Conservation (phyloP, 2,113 vertebrate species). For the Phaetusa simplex region DNA sequence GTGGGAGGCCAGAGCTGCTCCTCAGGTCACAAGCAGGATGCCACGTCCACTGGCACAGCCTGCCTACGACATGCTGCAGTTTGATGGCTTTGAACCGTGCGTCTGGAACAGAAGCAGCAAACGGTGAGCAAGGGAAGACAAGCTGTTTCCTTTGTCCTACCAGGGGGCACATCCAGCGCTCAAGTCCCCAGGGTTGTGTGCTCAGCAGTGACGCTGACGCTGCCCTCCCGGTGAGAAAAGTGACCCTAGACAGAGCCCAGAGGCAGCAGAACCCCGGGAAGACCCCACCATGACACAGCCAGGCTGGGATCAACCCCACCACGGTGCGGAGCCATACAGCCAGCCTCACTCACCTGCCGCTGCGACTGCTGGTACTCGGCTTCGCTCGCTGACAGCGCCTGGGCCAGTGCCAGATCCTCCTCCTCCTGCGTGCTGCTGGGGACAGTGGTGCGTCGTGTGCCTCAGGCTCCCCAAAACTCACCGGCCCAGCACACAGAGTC, state of each 20-base stretch:
- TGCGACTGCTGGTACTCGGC: constrained; percentile 88
- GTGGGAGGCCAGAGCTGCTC: neutral
- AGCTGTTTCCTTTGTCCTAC: neutral
- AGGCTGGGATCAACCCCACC: neutral
- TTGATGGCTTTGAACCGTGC: constrained; percentile 68
- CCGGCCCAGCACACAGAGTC: neutral
- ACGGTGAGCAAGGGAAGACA: neutral
- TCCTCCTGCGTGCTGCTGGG: constrained; percentile 88
- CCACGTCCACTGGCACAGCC: neutral
- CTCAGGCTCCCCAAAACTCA: neutral
- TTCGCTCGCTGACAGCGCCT: constrained; percentile 92
- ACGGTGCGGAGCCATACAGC: fast-evolving
- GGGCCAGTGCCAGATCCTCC: constrained; percentile 92
- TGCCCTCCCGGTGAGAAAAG: neutral
- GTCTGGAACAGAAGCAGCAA: constrained; percentile 51
- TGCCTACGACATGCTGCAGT: constrained; percentile 75
- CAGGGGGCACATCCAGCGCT: neutral
- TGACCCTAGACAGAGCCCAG: neutral
- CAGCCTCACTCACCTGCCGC: constrained; percentile 49
- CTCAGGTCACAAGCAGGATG: neutral
- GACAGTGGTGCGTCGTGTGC: neutral
- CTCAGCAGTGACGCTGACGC: neutral
- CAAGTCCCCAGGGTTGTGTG: neutral
- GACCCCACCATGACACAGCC: neutral
- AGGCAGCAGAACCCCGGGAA: neutral